These are phyloP conservation scores for Drosophila biarmipes DNA, from an alignment of 1,140 invertebrate species.

Conservation along the genomic window DNA sequence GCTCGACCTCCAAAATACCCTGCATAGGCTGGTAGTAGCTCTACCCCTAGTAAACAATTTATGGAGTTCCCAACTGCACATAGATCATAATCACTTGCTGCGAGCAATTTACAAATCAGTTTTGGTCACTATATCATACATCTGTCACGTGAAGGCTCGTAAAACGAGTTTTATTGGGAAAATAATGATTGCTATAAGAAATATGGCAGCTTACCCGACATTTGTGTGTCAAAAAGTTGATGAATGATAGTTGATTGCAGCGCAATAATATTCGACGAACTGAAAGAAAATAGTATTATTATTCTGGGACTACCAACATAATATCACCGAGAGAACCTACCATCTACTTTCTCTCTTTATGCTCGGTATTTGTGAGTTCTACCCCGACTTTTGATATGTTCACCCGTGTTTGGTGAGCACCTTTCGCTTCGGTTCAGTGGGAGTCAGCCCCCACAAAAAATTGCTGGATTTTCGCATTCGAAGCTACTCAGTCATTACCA, in stretches of 20 bases:
- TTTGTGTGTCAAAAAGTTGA: constrained; percentile 4
- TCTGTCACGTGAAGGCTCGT: constrained; percentile 1
- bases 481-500: constrained; percentile 20
- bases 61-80: neutral
- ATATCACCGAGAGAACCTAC: too few species aligned
- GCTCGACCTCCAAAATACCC: neutral
- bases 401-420: neutral
- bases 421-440: constrained; percentile 20
- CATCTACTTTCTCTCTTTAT: neutral
- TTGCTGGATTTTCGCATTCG: constrained; percentile 5
- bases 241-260: neutral
- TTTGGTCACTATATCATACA: constrained; percentile 9
- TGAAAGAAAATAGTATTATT: neutral
- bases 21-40: neutral
- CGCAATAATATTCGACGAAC: neutral
- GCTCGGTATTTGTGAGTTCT: neutral
- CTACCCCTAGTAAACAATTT: neutral
- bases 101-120: constrained; percentile 2
- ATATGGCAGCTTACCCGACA: neutral
- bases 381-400: neutral
- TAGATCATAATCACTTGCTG: constrained; percentile 1
- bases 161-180: constrained; percentile 13
- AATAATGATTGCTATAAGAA: neutral
- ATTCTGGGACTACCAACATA: too few species aligned
- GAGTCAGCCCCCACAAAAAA: constrained; percentile 16